Evolutionary conservation across 2,797 vertebrate genomes (phyloP).

Genomic region (Chelon auratus): DNA sequence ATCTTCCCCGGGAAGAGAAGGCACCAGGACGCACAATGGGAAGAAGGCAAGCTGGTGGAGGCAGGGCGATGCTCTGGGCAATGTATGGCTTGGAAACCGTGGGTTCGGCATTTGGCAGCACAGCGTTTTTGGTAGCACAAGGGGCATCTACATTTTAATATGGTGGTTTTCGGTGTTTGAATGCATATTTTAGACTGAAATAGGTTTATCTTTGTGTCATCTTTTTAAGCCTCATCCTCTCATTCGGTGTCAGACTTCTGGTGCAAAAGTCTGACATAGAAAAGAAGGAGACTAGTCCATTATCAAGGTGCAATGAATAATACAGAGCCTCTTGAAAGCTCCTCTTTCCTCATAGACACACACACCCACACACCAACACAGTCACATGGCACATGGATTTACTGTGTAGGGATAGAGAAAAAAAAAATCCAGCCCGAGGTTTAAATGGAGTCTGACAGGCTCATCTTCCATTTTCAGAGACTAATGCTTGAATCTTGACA

Average conservation of each 20-base stretch:
- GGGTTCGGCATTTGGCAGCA: no score
- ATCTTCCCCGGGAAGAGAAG: no score
- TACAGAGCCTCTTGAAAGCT: constrained; percentile 62
- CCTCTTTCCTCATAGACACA: constrained; percentile 16
- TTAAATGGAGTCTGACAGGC: constrained; percentile 64
- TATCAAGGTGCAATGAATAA: constrained; percentile 72
- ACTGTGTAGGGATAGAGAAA: constrained; percentile 19
- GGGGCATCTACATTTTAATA: no score
- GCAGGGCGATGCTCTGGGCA: no score
- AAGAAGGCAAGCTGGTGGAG: no score
- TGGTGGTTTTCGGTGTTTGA: neutral
- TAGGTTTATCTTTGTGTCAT: constrained; percentile 2
- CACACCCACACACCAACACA: neutral
- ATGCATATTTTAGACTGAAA: constrained; percentile 12
- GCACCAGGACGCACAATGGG: no score
- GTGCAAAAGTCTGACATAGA: constrained; percentile 24
- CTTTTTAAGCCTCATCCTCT: constrained; percentile 10
- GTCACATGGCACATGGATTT: constrained; percentile 28
- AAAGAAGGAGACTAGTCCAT: constrained; percentile 43
- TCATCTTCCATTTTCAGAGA: constrained; percentile 53
- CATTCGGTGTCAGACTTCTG: neutral
- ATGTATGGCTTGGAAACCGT: no score
- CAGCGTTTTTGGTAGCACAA: no score
- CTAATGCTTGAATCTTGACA: constrained; percentile 59
- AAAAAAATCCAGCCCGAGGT: constrained; percentile 29